Base-by-base conservation (phyloP, 1,140 invertebrate genomes). In the Apocrypta bakeri region DNA sequence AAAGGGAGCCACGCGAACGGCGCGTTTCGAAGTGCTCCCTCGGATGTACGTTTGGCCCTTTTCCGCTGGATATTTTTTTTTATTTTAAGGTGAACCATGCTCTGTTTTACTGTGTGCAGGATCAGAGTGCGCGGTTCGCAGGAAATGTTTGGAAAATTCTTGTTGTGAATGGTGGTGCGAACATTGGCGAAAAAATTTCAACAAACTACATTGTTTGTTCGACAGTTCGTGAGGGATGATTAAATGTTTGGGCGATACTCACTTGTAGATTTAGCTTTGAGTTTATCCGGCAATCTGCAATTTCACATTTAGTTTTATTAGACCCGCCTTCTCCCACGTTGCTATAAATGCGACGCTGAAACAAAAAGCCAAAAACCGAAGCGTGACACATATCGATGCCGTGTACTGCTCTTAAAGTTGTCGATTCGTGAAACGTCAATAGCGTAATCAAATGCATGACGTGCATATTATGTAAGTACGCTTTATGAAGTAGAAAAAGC, bases 401-500 rank as follows among this genome's bases (percentile, higher is more conserved):
- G 33, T 6, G 48, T n/a, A n/a, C 21, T 37, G 48, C 21, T 27
- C 63, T 66, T 78, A 78, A 78, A 68, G 25, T 33, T 63, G 63
- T 17, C 24, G 61, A 78, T 66, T 78, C 63, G 63, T 78, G 66
- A 78, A 78, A 78, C 66, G 29, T 68, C 33, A 42, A 78, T 78
- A 21, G 48, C 33, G 75, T 78, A 78, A 78, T 78, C 33, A 78
- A 78, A 68, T 42, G 63, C 75, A 68, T 21, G 2, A 33, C 9
- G 74, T 14, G 74, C 12, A 27, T 9, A 9, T 42, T 56, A 7
- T 56, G 48, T 56, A 56, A 14, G 14, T 56, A 21, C 66, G 63
- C 24, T 78, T 78, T 63, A 68, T 68, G 75, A 14, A 78, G 75
- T 78, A 78, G 75, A 78, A 78, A 78, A 33, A 78, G 61, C 37